Evolutionary conservation across 2,113 vertebrate species (phyloP).

Genomic region (Pterocles burchelli): DNA sequence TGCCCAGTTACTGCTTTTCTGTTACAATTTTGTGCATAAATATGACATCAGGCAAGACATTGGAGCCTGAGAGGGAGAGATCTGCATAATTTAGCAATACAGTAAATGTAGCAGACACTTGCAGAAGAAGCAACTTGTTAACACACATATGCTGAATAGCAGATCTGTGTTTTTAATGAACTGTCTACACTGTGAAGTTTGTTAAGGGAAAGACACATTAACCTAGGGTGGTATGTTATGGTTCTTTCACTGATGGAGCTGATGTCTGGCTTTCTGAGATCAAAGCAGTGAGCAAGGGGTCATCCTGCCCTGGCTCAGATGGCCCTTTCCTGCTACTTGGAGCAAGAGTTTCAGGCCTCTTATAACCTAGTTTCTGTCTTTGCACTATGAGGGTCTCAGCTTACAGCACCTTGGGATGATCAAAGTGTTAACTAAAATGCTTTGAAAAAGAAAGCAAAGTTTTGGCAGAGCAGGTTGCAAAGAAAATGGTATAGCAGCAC

Average conservation of each 20-base stretch:
- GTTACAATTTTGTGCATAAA: neutral
- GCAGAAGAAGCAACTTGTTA: neutral
- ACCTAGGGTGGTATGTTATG: too few relatives aligned
- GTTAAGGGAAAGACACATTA: neutral
- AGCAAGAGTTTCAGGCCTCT: neutral
- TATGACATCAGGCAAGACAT: fast-evolving
- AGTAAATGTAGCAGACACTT: neutral
- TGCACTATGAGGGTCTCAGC: fast-evolving
- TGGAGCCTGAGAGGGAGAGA: neutral
- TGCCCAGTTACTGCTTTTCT: neutral
- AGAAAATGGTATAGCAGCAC: neutral
- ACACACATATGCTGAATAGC: neutral
- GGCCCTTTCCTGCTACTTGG: neutral
- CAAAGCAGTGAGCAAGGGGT: neutral
- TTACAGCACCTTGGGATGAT: neutral
- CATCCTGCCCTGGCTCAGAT: neutral
- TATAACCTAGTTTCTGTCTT: neutral
- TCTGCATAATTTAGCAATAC: neutral
- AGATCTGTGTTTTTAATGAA: neutral
- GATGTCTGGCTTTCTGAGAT: neutral
- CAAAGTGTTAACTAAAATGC: neutral
- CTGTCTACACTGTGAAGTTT: neutral
- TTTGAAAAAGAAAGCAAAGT: neutral
- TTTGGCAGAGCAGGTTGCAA: neutral
- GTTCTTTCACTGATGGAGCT: neutral